A percentile compares a stretch with the other conserved stretches of the same genome.
phyloP scores from a whole-genome alignment of 2,888 invertebrate genomes.

The Cosmia trapezina region DNA sequence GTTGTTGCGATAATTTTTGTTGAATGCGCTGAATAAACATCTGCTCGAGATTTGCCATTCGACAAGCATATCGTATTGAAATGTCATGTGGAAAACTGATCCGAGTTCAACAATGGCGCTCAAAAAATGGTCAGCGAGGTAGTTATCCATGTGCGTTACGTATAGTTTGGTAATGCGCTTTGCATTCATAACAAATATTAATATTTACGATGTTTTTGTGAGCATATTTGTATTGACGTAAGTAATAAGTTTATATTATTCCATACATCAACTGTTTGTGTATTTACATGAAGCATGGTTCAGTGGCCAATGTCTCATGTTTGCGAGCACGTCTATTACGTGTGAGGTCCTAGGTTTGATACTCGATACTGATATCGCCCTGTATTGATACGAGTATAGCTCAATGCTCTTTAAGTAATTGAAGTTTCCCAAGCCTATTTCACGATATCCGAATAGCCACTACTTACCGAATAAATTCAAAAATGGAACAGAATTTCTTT shows the following conservation, averaged over 20 bases:
- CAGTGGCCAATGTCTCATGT: neutral
- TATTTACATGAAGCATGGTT: conserved; percentile 24
- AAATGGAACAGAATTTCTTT: too few relatives aligned
- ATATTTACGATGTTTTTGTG: conserved; percentile 41
- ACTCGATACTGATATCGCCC: neutral
- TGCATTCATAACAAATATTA: conserved; percentile 60
- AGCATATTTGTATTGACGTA: conserved; percentile 32
- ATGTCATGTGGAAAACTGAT: conserved; percentile 89
- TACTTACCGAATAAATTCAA: too few relatives aligned
- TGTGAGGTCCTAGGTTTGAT: conserved; percentile 22
- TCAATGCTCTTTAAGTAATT: neutral
- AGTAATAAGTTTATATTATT: conserved; percentile 38
- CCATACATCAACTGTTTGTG: conserved; percentile 14
- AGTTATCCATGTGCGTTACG: conserved; percentile 52
- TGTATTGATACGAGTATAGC: neutral
- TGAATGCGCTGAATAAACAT: conserved; percentile 86
- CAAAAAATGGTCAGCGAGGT: conserved; percentile 85
- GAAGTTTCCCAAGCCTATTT: neutral
- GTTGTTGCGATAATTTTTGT: conserved; percentile 88
- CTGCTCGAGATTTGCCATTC: conserved; percentile 86
- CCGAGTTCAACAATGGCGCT: conserved; percentile 79
- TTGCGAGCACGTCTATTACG: neutral
- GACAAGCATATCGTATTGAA: conserved; percentile 86
- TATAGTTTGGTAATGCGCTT: conserved; percentile 55
- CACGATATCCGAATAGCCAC: too few relatives aligned